Evolutionary conservation across 2,113 vertebrate genomes (phyloP).

Genomic region (Hemiprocne comata): DNA sequence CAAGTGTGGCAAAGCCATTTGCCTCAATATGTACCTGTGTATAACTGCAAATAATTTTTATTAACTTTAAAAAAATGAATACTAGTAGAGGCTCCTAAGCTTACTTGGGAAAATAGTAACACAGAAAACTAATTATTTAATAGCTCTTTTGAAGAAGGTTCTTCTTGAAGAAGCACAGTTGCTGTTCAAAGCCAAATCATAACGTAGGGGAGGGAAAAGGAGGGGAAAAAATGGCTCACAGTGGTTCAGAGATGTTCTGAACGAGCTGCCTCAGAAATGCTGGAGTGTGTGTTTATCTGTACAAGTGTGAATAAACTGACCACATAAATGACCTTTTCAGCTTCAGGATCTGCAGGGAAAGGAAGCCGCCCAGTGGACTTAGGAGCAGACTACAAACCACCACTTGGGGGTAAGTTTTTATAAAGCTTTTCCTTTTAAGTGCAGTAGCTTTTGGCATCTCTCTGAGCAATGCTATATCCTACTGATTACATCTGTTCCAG

Average conservation of each 20-base stretch:
- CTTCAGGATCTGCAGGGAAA: constrained; percentile 85
- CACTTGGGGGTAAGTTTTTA: constrained; percentile 82
- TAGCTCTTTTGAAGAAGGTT: background rate
- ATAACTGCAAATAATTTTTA: background rate
- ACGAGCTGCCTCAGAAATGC: background rate
- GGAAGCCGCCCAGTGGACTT: constrained; percentile 75
- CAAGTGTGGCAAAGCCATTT: background rate
- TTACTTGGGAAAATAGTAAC: background rate
- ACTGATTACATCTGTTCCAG: background rate
- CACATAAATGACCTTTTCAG: constrained; percentile 52
- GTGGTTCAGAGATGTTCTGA: background rate
- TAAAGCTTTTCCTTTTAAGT: background rate
- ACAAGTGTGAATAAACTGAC: background rate
- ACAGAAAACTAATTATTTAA: background rate
- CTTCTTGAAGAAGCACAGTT: background rate
- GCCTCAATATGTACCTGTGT: background rate
- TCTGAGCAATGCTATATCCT: too few relatives aligned
- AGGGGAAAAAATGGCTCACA: background rate
- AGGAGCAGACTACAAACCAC: constrained; percentile 78
- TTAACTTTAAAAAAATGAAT: background rate
- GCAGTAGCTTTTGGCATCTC: background rate
- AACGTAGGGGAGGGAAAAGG: background rate
- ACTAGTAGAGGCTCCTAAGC: background rate
- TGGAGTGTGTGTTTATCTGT: background rate
- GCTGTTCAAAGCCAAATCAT: background rate